phyloP scores from a whole-genome alignment of 2,113 vertebrate genomes.

The Pygoscelis antarcticus region DNA sequence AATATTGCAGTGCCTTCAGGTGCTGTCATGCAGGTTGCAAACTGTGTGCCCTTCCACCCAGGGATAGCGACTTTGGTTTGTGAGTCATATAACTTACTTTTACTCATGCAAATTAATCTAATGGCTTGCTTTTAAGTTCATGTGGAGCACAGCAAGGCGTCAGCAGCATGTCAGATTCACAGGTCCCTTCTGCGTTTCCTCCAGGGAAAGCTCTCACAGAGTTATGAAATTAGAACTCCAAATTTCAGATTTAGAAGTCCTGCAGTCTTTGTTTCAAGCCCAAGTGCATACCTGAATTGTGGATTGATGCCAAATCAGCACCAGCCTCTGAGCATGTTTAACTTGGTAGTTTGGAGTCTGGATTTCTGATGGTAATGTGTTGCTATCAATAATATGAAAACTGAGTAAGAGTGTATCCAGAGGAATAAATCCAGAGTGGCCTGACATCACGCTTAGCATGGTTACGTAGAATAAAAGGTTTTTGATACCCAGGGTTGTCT shows the following conservation, averaged over 20 bases:
- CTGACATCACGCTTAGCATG: neutral
- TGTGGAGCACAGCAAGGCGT: neutral
- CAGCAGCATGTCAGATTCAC: neutral
- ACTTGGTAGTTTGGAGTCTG: neutral
- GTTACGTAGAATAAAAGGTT: accelerated
- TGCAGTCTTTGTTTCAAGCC: neutral
- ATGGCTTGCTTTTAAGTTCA: neutral
- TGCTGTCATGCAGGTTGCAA: neutral
- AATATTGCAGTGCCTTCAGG: neutral
- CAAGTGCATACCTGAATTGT: neutral
- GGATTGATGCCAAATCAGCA: neutral
- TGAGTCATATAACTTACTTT: neutral
- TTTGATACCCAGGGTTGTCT: neutral
- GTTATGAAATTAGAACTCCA: neutral
- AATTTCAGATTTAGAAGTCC: neutral
- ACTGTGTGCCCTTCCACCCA: neutral
- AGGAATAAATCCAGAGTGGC: neutral
- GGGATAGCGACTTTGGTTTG: neutral
- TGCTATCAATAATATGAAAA: neutral
- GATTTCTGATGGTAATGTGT: neutral
- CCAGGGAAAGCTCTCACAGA: neutral
- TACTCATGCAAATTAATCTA: neutral
- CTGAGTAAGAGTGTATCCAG: neutral
- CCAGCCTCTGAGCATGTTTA: neutral
- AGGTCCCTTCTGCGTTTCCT: neutral